Base-by-base conservation (phyloP, 2,113 vertebrate genomes). In the Ploceus nigricollis region DNA sequence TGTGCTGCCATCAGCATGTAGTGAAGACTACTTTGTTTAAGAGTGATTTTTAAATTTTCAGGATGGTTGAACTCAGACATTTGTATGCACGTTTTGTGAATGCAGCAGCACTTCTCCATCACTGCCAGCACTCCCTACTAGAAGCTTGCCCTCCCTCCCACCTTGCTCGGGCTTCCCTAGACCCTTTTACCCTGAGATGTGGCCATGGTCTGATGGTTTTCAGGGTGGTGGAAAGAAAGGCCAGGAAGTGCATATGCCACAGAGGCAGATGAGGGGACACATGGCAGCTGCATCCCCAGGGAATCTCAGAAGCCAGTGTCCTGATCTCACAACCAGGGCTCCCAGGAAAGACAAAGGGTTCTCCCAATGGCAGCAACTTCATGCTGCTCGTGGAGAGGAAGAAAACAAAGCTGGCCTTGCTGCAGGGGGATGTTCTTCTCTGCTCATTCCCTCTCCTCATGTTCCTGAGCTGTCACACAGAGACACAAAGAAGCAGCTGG, bases 121-220 rank as follows among this genome's bases (percentile, higher is more conserved):
- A 37, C 8, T 2, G 1, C 6, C 4, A 10, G 33, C 13, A 28
- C 68, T 78, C 39, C 15, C 53, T 66, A 2, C 15, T 63, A 27
- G 31, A 72, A 56, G 20, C 7, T 47, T 0, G 0, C 20, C 7
- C 20, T 58, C 6, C 10, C 13, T 50, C 2, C 17, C 45, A 1
- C 0, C 17, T 47, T 76, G 8, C 16, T 15, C 3, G 0, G 1
- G 19, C 23, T 54, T n/a, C 14, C 25, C 16, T n/a, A 33, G 50
- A 25, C 14, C 15, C 23, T 48, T 54, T 54, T 2, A 4, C 57
- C 27, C 13, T 30, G 19, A 11, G 22, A 47, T 45, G 37, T 47
- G 39, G 9, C 44, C 6, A 2, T 5, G 3, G 33, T 61, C 21
- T 3, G 5, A n/a, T 45, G 37, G 15, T 31, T 80, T 47, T 50